Conservation (phyloP, 2,113 vertebrate genomes). For the Gopherus evgoodei region DNA sequence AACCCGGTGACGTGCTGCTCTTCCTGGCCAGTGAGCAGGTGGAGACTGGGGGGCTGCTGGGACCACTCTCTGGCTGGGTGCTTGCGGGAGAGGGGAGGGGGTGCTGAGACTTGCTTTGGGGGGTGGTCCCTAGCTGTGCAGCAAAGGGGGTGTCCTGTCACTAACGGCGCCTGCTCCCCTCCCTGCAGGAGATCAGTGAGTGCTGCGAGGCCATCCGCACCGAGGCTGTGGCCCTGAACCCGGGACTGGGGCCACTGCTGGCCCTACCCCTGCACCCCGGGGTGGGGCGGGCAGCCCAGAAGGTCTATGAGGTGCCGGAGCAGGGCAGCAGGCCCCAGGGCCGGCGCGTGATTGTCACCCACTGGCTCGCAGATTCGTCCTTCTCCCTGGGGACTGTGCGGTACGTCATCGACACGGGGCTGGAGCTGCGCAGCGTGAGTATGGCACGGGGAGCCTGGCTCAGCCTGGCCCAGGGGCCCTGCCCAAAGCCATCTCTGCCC, state of each 20-base stretch:
- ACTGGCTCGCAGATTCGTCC: slow-evolving; percentile 88
- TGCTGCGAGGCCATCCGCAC: slow-evolving; percentile 83
- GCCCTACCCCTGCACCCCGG: slow-evolving; percentile 84
- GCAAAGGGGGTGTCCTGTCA: accelerated
- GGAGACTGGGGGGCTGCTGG: neutral
- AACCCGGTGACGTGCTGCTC: slow-evolving; percentile 83
- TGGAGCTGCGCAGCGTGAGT: slow-evolving; percentile 92
- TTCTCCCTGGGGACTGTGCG: slow-evolving; percentile 86
- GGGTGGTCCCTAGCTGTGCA: too few species aligned
- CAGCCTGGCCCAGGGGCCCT: neutral
- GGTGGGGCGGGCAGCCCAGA: slow-evolving; percentile 76
- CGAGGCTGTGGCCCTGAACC: slow-evolving; percentile 78
- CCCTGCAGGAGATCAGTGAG: slow-evolving; percentile 80
- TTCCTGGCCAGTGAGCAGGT: slow-evolving; percentile 89
- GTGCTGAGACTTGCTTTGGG: neutral
- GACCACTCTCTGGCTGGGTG: too few species aligned
- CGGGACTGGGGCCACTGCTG: slow-evolving; percentile 77
- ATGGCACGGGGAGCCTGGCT: accelerated
- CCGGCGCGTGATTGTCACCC: slow-evolving; percentile 85
- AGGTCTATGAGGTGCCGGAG: slow-evolving; percentile 79
- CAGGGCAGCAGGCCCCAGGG: neutral
- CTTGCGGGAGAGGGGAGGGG: accelerated
- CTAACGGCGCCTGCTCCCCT: accelerated
- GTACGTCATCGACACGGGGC: slow-evolving; percentile 90
- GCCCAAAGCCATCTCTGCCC: too few species aligned